A percentile compares a stretch with the other conserved stretches of the same genome.
Conservation (phyloP, 2,113 vertebrate genomes). For the Mobula birostris region DNA sequence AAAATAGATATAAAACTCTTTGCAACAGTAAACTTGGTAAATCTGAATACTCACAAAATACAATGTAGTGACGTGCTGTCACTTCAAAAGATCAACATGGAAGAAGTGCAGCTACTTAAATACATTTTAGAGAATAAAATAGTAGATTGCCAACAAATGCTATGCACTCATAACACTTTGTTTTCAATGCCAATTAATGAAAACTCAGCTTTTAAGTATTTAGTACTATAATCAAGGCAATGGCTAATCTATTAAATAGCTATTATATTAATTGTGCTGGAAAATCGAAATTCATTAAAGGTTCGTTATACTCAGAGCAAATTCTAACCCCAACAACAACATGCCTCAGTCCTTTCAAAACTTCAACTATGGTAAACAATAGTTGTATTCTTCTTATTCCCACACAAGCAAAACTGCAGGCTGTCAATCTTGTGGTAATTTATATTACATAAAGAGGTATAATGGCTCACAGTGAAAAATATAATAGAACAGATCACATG, state of each 20-base stretch:
- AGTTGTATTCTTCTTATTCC: neutral
- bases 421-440: neutral
- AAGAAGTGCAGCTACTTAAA: neutral
- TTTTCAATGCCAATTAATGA: neutral
- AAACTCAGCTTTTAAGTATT: constrained; percentile 9
- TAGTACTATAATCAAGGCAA: neutral
- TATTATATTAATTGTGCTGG: neutral
- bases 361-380: neutral
- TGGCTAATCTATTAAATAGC: neutral
- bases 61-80: neutral
- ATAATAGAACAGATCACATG: neutral
- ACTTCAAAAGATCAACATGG: neutral
- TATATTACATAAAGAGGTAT: neutral
- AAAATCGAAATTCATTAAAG: neutral
- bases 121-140: neutral
- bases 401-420: neutral
- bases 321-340: neutral
- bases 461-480: neutral
- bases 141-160: neutral
- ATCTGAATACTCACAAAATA: neutral
- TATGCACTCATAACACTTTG: neutral
- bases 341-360: neutral
- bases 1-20: neutral
- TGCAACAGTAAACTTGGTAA: neutral
- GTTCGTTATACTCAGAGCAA: neutral